Evolutionary conservation across 2,888 invertebrate genomes (phyloP).

Genomic region (Pristionchus mayeri): DNA sequence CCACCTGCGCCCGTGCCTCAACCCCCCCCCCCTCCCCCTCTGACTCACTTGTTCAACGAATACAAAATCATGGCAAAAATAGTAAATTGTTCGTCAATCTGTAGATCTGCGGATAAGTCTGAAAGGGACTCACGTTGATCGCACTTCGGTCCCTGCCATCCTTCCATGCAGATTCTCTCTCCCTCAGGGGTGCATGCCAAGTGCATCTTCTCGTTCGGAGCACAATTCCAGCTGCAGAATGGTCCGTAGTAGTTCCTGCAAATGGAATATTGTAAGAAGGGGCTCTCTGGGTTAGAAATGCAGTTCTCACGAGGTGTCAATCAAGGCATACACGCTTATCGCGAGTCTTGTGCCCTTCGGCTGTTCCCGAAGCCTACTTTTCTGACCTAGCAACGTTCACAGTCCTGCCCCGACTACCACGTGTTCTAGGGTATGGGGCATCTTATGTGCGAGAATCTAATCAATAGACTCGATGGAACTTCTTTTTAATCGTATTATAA

Average conservation of each 20-base stretch:
- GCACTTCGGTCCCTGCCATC: constrained; percentile 8
- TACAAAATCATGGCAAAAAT: background rate
- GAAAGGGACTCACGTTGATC: background rate
- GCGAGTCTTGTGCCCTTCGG: too few relatives aligned
- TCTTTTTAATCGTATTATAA: too few relatives aligned
- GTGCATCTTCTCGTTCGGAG: background rate
- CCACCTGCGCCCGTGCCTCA: background rate
- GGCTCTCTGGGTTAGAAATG: background rate
- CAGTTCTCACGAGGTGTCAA: background rate
- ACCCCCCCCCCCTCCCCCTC: too few relatives aligned
- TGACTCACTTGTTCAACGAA: background rate
- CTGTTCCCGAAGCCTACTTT: too few relatives aligned
- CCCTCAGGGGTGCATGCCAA: background rate
- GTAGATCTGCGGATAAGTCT: too few relatives aligned
- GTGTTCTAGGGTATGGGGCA: too few relatives aligned
- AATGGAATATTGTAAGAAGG: background rate
- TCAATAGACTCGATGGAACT: too few relatives aligned
- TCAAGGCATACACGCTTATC: background rate
- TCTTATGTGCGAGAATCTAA: too few relatives aligned
- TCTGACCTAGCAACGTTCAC: too few relatives aligned
- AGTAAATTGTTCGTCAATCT: background rate
- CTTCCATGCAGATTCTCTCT: background rate
- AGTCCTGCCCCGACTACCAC: too few relatives aligned
- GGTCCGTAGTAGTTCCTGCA: constrained; percentile 34
- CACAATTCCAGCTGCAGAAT: background rate